Evolutionary conservation across 2,113 vertebrate genomes (phyloP).

Genomic region (Pyrgilauda ruficollis): DNA sequence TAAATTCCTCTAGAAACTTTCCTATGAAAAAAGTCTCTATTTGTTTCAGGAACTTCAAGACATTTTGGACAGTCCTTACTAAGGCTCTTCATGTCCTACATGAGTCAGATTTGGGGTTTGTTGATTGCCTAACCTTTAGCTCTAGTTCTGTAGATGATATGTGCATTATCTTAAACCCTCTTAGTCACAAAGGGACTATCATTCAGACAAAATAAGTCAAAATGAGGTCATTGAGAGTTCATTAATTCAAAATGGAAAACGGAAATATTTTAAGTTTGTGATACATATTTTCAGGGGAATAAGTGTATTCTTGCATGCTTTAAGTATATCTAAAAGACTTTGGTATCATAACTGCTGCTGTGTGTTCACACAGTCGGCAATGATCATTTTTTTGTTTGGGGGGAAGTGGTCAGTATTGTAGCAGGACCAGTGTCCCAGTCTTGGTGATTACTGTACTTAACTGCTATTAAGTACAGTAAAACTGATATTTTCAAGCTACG

Average conservation of each 20-base stretch:
- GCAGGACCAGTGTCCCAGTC: background rate
- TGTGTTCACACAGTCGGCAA: background rate
- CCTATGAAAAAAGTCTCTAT: background rate
- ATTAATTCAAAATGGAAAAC: background rate
- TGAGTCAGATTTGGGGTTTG: background rate
- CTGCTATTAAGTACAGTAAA: too few relatives aligned
- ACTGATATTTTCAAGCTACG: too few relatives aligned
- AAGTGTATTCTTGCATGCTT: background rate
- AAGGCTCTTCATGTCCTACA: background rate
- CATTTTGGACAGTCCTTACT: background rate
- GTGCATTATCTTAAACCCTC: accelerated
- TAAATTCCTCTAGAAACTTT: background rate
- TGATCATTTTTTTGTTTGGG: accelerated
- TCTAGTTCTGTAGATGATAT: background rate
- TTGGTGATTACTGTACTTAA: background rate
- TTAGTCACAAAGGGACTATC: background rate
- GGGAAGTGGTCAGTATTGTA: background rate
- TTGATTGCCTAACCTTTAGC: background rate
- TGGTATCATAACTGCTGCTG: background rate
- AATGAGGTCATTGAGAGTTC: background rate
- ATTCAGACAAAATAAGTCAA: background rate
- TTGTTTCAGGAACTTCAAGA: background rate
- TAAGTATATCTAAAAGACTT: background rate
- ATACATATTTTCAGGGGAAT: background rate
- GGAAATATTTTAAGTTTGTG: background rate